Evolutionary conservation across 2,797 vertebrate genomes (phyloP).

Genomic region (Gouania willdenowi): DNA sequence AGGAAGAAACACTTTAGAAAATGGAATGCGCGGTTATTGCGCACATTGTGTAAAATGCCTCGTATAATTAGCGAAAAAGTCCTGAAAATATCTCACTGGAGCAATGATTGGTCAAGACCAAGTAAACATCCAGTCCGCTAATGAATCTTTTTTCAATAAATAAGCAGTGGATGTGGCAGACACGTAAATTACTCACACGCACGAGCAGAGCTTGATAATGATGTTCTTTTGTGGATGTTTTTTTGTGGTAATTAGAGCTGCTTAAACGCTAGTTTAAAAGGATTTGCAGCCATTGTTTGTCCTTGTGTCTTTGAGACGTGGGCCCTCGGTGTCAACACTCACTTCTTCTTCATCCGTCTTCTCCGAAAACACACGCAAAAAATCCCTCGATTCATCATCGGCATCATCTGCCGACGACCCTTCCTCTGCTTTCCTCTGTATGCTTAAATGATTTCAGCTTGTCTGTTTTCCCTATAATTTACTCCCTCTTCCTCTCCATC

Average conservation of each 20-base stretch:
- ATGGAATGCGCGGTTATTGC: too few species aligned
- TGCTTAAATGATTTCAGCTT: slow-evolving; percentile 33
- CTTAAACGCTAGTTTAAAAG: slow-evolving; percentile 55
- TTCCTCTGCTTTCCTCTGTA: slow-evolving; percentile 12
- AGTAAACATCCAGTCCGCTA: slow-evolving; percentile 53
- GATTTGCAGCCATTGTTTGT: slow-evolving; percentile 66
- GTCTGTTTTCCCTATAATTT: slow-evolving; percentile 40
- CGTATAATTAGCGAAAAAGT: slow-evolving; percentile 54
- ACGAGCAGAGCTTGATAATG: slow-evolving; percentile 41
- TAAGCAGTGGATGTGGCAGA: slow-evolving; percentile 22
- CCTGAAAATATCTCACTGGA: slow-evolving; percentile 48
- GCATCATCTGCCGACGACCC: neutral
- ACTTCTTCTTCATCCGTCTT: slow-evolving; percentile 25
- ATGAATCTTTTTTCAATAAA: slow-evolving; percentile 60
- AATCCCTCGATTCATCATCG: too few species aligned
- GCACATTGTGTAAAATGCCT: too few species aligned
- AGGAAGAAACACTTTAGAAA: too few species aligned
- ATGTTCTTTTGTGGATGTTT: slow-evolving; percentile 63
- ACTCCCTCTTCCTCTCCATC: slow-evolving; percentile 24
- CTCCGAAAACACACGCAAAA: too few species aligned
- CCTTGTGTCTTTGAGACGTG: slow-evolving; percentile 51
- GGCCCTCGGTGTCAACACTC: slow-evolving; percentile 48
- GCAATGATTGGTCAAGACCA: slow-evolving; percentile 51
- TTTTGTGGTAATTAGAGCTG: slow-evolving; percentile 58
- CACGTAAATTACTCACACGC: slow-evolving; percentile 10